Conservation (phyloP, 1,140 invertebrate genomes). For the Meloidogyne exigua region DNA sequence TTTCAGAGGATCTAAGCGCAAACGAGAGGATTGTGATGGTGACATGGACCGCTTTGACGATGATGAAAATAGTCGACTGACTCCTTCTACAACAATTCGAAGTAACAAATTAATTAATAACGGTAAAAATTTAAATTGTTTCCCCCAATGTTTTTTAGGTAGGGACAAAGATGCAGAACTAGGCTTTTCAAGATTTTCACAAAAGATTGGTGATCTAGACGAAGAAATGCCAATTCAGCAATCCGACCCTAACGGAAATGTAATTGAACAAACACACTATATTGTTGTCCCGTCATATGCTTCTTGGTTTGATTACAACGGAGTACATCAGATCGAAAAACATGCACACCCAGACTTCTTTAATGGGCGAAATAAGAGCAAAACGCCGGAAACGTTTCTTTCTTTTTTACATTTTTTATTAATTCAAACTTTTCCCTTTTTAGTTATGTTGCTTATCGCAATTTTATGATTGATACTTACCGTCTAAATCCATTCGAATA, state of each 20-base stretch:
- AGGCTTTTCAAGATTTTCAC: conserved; percentile 48
- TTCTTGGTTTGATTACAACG: conserved; percentile 99
- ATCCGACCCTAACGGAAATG: conserved; percentile 37
- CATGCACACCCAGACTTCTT: conserved; percentile 96
- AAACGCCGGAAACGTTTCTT: conserved; percentile 81
- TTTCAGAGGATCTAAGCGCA: conserved; percentile 40
- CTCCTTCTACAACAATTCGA: conserved; percentile 37
- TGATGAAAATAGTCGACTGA: conserved; percentile 49
- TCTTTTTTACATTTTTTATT: conserved; percentile 25
- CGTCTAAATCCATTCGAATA: conserved; percentile 98
- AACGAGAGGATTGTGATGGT: conserved; percentile 45
- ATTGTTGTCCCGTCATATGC: conserved; percentile 98
- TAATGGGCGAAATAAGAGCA: conserved; percentile 95
- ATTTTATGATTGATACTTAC: conserved; percentile 99
- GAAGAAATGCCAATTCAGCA: conserved; percentile 45
- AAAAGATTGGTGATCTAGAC: conserved; percentile 59
- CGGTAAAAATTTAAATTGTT: no score
- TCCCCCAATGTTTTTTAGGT: no score
- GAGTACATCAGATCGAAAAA: conserved; percentile 92
- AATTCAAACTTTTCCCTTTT: conserved; percentile 33
- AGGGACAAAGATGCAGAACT: conserved; percentile 61
- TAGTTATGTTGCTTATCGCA: conserved; percentile 89
- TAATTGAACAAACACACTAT: conserved; percentile 88
- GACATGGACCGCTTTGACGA: conserved; percentile 41
- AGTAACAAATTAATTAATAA: conserved; percentile 49